Conservation (phyloP, 2,888 invertebrate genomes). For the Tethea ocularis region DNA sequence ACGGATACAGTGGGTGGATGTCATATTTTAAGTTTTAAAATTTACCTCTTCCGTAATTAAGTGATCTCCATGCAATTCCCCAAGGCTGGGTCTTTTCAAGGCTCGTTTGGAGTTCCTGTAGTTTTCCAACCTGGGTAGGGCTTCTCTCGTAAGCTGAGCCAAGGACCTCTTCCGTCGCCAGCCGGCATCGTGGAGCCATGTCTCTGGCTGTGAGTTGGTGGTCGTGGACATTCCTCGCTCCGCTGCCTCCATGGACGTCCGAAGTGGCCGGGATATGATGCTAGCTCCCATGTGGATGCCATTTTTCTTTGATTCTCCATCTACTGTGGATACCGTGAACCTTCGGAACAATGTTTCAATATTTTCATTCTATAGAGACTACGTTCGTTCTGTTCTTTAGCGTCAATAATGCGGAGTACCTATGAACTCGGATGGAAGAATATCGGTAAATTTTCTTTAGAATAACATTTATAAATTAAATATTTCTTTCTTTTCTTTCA, state of each 20-base stretch:
- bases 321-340: slow-evolving; percentile 71
- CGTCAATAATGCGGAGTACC: too few species aligned
- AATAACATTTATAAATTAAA: too few species aligned
- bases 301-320: slow-evolving; percentile 71
- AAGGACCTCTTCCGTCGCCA: slow-evolving; percentile 83
- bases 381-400: too few species aligned
- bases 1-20: not conserved
- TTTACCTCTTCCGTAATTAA: slow-evolving; percentile 72
- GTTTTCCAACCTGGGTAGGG: slow-evolving; percentile 91
- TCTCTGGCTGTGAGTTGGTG: slow-evolving; percentile 56
- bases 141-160: slow-evolving; percentile 89
- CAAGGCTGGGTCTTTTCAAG: slow-evolving; percentile 91
- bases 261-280: slow-evolving; percentile 71
- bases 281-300: slow-evolving; percentile 76
- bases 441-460: too few species aligned
- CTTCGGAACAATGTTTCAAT: slow-evolving; percentile 35
- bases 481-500: too few species aligned
- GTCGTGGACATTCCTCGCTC: slow-evolving; percentile 50
- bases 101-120: slow-evolving; percentile 91
- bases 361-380: too few species aligned
- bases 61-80: slow-evolving; percentile 90
- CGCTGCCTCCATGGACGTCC: slow-evolving; percentile 60
- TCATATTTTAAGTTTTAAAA: not conserved
- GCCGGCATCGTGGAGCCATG: slow-evolving; percentile 76
- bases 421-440: too few species aligned